Evolutionary conservation across 2,113 vertebrate species (phyloP).

Genomic region (Nipponia nippon): DNA sequence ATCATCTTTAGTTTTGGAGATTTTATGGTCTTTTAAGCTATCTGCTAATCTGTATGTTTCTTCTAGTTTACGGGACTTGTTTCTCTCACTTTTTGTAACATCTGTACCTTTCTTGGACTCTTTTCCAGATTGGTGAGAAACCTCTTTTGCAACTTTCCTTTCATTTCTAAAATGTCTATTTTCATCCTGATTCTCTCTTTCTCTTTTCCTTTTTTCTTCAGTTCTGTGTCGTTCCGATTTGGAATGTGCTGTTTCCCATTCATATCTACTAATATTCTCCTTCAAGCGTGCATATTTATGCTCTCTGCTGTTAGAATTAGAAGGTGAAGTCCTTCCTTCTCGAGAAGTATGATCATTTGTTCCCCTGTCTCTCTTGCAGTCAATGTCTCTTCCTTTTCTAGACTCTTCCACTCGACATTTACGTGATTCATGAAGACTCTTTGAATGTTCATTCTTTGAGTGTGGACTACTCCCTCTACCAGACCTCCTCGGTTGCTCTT

Average conservation of each 20-base stretch:
- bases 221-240: conserved; percentile 71
- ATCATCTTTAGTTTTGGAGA: conserved; percentile 24
- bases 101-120: conserved; percentile 40
- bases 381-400: conserved; percentile 56
- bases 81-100: conserved; percentile 41
- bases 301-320: conserved; percentile 50
- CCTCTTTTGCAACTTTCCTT: conserved; percentile 49
- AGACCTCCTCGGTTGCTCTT: conserved; percentile 64
- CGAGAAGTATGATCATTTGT: conserved; percentile 49
- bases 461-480: conserved; percentile 56
- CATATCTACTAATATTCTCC: conserved; percentile 39
- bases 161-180: conserved; percentile 59
- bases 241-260: conserved; percentile 54
- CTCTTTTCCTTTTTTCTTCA: conserved; percentile 77
- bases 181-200: conserved; percentile 68
- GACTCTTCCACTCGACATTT: conserved; percentile 62
- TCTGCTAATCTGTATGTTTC: background rate
- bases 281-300: conserved; percentile 42
- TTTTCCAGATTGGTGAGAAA: conserved; percentile 49
- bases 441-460: conserved; percentile 59
- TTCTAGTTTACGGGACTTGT: background rate
- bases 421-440: conserved; percentile 51
- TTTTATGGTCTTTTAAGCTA: background rate
- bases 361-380: conserved; percentile 64
- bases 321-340: conserved; percentile 59